Evolutionary conservation across 2,888 invertebrate species (phyloP), one percentile per base, ranked within the genome.

Genomic region (Quadroppia sp.): DNA sequence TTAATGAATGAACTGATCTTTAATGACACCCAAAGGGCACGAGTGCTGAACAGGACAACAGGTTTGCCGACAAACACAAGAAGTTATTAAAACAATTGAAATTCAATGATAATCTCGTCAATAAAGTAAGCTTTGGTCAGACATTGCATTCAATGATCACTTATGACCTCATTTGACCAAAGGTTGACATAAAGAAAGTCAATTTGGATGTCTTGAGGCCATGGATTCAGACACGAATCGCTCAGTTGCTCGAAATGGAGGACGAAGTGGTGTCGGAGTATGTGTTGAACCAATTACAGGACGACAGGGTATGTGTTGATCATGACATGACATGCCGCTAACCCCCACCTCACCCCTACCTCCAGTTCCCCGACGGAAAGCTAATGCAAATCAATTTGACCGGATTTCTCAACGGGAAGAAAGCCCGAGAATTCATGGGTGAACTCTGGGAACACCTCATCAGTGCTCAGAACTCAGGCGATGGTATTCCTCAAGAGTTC

Each of bases 301-400:
- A 85, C 77, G 90, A 93, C 82, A 92, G 92, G 88, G 92, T 92
- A 79, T 61, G 11, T 2, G 13, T 59, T 28, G 45, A 11, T 2
- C 45, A 30, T 2, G 28, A 25, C 23, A 32, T 30, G 48, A 32
- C 45, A 50, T 71, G 71, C 23, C 6, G 23, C 20, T 28, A 59
- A 23, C 32, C 61, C 59, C 72, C 71, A 61, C 64, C 73, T 74
- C 20, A 28, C 64, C 71, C 75, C 71, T 78, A 30, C 75, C 76
- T 85, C 86, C 86, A 93, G 92, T 91, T 89, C 85, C 96, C 96
- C 72, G 95, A 97, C 85, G 95, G 96, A 70, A 92, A 94, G 84
- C 93, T 95, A 85, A 98, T 99, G 90, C 98, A 99, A 88, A 99
- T 99, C 81, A 99, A 99, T 85, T 86, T 99, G 83, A 99, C 99